phyloP scores from a whole-genome alignment of 1,140 invertebrate genomes.

The Aphis craccivora region DNA sequence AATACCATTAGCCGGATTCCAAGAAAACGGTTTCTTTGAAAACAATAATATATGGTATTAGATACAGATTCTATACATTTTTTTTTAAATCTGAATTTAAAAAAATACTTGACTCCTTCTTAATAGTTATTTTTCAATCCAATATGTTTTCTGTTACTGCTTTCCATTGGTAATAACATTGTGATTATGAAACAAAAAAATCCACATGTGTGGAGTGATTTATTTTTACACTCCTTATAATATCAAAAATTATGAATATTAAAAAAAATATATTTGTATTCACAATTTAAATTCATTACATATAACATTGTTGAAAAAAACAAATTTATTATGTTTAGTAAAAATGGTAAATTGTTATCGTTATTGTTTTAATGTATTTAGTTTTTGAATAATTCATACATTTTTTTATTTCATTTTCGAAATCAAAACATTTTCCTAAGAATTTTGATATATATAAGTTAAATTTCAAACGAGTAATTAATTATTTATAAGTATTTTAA shows the following conservation, averaged over 20 bases:
- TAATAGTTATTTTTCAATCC: neutral
- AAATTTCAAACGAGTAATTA: neutral
- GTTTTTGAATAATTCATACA: neutral
- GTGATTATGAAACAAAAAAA: neutral
- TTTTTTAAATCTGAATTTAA: constrained; percentile 20
- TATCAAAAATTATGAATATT: neutral
- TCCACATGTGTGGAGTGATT: neutral
- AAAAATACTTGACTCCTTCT: neutral
- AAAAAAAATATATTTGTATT: too few relatives aligned
- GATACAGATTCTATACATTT: neutral
- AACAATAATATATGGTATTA: neutral
- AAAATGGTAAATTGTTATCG: neutral
- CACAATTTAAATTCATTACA: neutral
- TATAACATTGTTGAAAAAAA: neutral
- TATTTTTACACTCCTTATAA: neutral
- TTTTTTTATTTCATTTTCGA: neutral
- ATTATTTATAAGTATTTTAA: neutral
- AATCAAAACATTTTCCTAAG: neutral
- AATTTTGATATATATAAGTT: neutral
- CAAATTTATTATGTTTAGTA: too few relatives aligned
- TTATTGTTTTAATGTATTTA: neutral
- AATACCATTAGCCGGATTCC: constrained; percentile 35
- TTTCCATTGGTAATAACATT: neutral
- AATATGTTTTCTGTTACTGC: neutral
- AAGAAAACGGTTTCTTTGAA: neutral